These are phyloP conservation scores for Tetragonula clypearis DNA, from an alignment of 1,140 invertebrate species.

Conservation along the genomic window DNA sequence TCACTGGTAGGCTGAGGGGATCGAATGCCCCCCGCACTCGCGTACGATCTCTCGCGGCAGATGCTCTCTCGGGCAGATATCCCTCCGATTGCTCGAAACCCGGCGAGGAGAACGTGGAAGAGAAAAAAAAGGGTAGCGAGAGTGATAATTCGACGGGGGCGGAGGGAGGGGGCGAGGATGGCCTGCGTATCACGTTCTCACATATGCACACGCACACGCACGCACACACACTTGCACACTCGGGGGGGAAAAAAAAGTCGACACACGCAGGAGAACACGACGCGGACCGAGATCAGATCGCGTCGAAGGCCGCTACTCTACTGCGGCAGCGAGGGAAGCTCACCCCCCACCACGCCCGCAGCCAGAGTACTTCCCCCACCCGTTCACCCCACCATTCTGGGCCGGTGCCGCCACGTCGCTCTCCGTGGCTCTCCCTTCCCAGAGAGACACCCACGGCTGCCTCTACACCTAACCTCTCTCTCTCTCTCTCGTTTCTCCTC, in stretches of 20 bases:
- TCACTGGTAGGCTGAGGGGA: background rate
- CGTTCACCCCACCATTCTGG: background rate
- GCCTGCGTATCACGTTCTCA: slow-evolving; percentile 41
- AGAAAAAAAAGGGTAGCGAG: background rate
- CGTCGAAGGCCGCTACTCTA: slow-evolving; percentile 81
- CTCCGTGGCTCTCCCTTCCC: slow-evolving; percentile 36
- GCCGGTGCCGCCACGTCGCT: slow-evolving; percentile 23
- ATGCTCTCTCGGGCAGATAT: background rate
- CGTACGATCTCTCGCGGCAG: background rate
- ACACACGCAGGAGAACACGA: slow-evolving; percentile 18
- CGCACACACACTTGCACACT: slow-evolving; percentile 18
- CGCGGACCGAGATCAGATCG: slow-evolving; percentile 58
- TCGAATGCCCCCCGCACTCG: background rate
- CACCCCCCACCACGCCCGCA: slow-evolving; percentile 68
- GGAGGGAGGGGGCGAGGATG: slow-evolving; percentile 2
- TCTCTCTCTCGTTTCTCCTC: background rate
- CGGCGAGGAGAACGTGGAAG: background rate
- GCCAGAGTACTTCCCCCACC: slow-evolving; percentile 36
- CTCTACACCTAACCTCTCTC: slow-evolving; percentile 46
- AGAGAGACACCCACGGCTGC: slow-evolving; percentile 53
- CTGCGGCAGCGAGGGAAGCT: slow-evolving; percentile 74
- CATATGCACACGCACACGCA: slow-evolving; percentile 10
- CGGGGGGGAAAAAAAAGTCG: background rate
- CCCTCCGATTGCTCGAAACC: background rate
- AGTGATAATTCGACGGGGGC: background rate